Evolutionary conservation across 2,797 vertebrate genomes (phyloP).

Genomic region (Melopsittacus undulatus): DNA sequence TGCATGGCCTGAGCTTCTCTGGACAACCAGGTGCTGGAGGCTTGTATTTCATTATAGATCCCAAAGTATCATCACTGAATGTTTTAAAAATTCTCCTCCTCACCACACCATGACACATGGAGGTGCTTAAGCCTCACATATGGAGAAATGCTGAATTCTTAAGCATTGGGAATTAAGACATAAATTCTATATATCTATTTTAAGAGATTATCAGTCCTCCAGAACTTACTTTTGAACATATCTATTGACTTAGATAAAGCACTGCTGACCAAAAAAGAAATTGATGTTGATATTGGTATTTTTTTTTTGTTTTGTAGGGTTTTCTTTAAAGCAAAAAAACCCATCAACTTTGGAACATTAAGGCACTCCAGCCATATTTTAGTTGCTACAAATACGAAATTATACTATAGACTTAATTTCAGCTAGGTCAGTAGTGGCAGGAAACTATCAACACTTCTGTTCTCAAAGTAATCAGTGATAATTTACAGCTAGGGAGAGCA

Average conservation of each 20-base stretch:
- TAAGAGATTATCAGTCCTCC: background rate
- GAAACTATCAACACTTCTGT: slow-evolving; percentile 37
- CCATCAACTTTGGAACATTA: background rate
- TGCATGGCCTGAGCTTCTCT: background rate
- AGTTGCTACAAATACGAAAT: slow-evolving; percentile 27
- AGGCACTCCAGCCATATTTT: background rate
- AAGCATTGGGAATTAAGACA: background rate
- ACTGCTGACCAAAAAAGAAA: background rate
- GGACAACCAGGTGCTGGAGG: background rate
- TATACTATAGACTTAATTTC: slow-evolving; percentile 4
- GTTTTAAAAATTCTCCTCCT: background rate
- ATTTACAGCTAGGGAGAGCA: slow-evolving; percentile 43
- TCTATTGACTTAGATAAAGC: background rate
- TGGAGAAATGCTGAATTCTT: background rate
- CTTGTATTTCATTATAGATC: background rate
- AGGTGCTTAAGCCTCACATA: background rate
- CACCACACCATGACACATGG: background rate
- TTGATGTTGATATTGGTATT: background rate
- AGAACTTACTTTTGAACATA: background rate
- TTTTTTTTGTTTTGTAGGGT: background rate
- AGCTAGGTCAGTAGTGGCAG: slow-evolving; percentile 2
- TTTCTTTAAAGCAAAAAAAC: background rate
- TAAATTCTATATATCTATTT: background rate
- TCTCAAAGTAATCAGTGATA: slow-evolving; percentile 49
- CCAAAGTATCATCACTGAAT: background rate